Evolutionary conservation across 2,888 invertebrate species (phyloP), one percentile per base, ranked within the genome.

Genomic region (Odontocerum albicorne): DNA sequence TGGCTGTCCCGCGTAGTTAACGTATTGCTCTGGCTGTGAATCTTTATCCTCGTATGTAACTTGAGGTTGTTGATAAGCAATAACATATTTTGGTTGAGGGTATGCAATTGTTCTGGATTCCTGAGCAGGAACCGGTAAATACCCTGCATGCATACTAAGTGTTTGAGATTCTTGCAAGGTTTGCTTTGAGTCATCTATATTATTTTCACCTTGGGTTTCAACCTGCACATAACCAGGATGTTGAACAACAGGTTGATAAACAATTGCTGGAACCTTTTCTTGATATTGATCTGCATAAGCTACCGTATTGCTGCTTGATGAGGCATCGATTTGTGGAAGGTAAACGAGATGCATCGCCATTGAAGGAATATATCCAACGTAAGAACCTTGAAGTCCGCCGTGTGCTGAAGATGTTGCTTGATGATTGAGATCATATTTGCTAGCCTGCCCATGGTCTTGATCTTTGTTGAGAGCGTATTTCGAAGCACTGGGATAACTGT

Each of bases 291-390:
- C 20, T 1, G 49, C 20, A 16, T 53, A 53, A 17, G 31, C 43
- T 27, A 22, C 32, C 10, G 45, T 32, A 22, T 49, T 22, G 13
- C 49, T 44, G 15, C 49, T 52, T 1, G 53, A 22, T 7, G 49
- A 49, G 15, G 44, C 49, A 19, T 54, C 45, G 16, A 55, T 46
- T 35, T 55, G 58, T 10, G 53, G 58, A 16, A 58, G 31, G 17
- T 58, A 58, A 12, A 58, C 49, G 15, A 55, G 4, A 27, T 58
- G 58, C 55, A 58, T 55, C 1, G 46, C 40, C 19, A 49, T 38
- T 65, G 67, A 1, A 64, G 54, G 22, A 67, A 66, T 1, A 63
- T 33, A 39, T 62, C 75, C 1, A 76, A 76, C 72, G 7, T 74
- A 70, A 70, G 72, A 70, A 1, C 72, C 68, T 59, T 73, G 74